Evolutionary conservation across 1,140 invertebrate genomes (phyloP).

Genomic region (Coboldia fuscipes): DNA sequence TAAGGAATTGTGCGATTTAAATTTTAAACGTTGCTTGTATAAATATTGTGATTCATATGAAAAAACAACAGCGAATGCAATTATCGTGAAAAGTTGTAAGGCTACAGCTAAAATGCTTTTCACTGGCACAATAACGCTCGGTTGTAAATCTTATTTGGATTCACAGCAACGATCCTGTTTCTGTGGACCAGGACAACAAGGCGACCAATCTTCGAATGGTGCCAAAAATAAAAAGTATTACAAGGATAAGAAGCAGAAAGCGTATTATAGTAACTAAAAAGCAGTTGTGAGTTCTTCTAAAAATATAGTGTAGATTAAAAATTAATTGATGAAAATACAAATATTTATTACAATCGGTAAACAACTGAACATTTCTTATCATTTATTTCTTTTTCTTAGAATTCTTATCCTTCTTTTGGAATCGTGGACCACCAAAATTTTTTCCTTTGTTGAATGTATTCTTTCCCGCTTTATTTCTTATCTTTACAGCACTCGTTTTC

Average conservation of each 20-base stretch:
- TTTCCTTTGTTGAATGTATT: conserved; percentile 22
- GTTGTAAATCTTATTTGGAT: conserved; percentile 63
- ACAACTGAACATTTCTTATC: no score
- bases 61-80: conserved; percentile 23
- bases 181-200: conserved; percentile 25
- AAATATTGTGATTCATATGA: conserved; percentile 55
- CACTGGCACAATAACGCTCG: conserved; percentile 56
- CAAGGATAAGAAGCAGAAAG: conserved; percentile 1
- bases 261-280: no score
- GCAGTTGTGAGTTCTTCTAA: no score
- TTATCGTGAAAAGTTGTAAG: conserved; percentile 54
- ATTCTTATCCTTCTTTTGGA: conserved; percentile 10
- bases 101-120: conserved; percentile 61
- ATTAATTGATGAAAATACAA: no score
- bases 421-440: conserved; percentile 20
- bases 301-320: no score
- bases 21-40: conserved; percentile 70
- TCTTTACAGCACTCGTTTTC: conserved; percentile 15
- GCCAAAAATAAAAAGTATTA: not conserved
- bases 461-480: conserved; percentile 18
- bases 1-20: conserved; percentile 68
- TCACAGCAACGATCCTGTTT: conserved; percentile 59
- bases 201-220: not conserved
- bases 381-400: no score
- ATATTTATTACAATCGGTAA: no score